A percentile compares a stretch with the other conserved stretches of the same genome.
phyloP scores from a whole-genome alignment of 2,888 invertebrate species.

The Phaonia tiefii region DNA sequence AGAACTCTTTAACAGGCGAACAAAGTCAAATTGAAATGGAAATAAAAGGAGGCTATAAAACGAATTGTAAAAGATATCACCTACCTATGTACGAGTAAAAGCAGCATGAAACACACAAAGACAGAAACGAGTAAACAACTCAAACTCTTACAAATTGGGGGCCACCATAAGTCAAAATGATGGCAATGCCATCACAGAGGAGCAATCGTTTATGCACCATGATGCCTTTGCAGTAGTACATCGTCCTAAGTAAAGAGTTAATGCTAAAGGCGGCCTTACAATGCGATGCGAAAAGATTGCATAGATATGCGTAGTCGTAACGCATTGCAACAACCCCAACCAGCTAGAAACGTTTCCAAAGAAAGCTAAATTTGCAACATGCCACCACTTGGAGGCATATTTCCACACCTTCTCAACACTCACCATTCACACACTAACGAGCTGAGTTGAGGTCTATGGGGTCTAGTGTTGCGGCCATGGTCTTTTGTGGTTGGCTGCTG shows the following conservation, averaged over 20 bases:
- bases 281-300: constrained; percentile 35
- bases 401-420: constrained; percentile 63
- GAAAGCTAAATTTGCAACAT: constrained; percentile 55
- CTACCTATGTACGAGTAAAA: no score
- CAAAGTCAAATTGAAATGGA: constrained; percentile 34
- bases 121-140: constrained; percentile 19
- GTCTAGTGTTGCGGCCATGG: background rate
- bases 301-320: constrained; percentile 26
- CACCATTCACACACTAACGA: constrained; percentile 8
- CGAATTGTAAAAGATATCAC: constrained; percentile 3
- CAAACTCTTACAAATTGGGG: constrained; percentile 62
- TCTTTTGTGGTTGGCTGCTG: constrained; percentile 5
- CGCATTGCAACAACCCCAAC: constrained; percentile 14
- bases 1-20: constrained; percentile 55
- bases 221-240: background rate
- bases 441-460: constrained; percentile 18
- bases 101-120: background rate
- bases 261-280: constrained; percentile 4
- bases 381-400: constrained; percentile 60
- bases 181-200: constrained; percentile 43
- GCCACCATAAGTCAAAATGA: constrained; percentile 63
- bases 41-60: constrained; percentile 23
- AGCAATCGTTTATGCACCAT: constrained; percentile 8
- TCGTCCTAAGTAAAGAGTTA: background rate
- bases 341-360: constrained; percentile 2